These are phyloP conservation scores for Drosophila persimilis DNA, from an alignment of 1,140 invertebrate species.

Conservation along the genomic window DNA sequence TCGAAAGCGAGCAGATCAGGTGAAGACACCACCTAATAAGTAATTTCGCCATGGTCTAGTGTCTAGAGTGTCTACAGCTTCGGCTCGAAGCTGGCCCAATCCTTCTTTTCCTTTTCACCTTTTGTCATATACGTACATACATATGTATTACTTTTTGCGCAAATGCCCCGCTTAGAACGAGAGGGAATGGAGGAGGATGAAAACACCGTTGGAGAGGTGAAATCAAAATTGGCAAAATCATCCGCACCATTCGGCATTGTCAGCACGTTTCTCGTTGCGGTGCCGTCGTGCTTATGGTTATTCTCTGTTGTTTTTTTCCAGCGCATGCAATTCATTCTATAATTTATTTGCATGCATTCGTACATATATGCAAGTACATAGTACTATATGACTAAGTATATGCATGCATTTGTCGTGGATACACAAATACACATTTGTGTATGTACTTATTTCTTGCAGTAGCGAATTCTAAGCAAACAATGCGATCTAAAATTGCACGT, in stretches of 20 bases:
- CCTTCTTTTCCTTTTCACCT: not conserved
- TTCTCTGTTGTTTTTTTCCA: slow-evolving; percentile 23
- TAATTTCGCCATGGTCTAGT: no score
- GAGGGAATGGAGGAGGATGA: slow-evolving; percentile 2
- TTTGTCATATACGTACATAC: no score
- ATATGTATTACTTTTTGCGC: no score
- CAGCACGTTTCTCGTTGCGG: slow-evolving; percentile 36
- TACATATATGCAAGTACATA: no score
- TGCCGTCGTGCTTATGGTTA: slow-evolving; percentile 2
- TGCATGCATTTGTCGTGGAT: not conserved
- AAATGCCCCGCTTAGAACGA: no score
- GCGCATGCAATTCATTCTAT: slow-evolving; percentile 32
- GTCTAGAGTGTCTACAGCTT: no score
- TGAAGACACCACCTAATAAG: no score
- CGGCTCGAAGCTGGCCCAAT: no score
- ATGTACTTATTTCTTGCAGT: slow-evolving; percentile 14
- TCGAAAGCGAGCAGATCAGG: no score
- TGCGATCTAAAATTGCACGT: slow-evolving; percentile 53
- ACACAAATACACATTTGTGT: no score
- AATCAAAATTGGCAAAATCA: slow-evolving; percentile 17
- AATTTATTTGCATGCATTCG: slow-evolving; percentile 37
- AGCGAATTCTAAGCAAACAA: slow-evolving; percentile 47
- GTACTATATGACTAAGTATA: not conserved
- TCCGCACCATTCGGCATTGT: slow-evolving; percentile 23
- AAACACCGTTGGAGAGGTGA: slow-evolving; percentile 6